Evolutionary conservation across 92 coral and sea anemone species (phyloP).

Genomic region (Palythoa grandis): DNA sequence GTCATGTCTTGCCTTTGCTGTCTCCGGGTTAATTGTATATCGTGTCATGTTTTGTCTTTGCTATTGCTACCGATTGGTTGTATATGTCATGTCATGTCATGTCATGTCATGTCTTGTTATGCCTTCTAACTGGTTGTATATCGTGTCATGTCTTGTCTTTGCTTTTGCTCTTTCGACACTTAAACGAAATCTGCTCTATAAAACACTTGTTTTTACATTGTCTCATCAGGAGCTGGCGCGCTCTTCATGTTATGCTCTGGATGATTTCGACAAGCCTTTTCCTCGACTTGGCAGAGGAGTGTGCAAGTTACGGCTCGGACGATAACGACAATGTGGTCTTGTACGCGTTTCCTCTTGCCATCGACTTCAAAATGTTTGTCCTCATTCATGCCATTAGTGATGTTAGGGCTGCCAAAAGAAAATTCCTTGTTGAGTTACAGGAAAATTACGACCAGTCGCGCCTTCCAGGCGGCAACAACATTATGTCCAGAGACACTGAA

Average conservation of each 20-base stretch:
- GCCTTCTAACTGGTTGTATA: too few relatives aligned
- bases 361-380: conserved; percentile 73
- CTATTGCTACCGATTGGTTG: too few relatives aligned
- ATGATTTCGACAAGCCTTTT: conserved; percentile 54
- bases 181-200: too few relatives aligned
- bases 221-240: conserved; percentile 62
- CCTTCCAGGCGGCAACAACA: not conserved
- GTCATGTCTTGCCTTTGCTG: too few relatives aligned
- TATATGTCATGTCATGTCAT: too few relatives aligned
- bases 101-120: too few relatives aligned
- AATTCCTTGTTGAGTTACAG: conserved; percentile 48
- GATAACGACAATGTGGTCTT: conserved; percentile 48
- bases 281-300: conserved; percentile 62
- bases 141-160: too few relatives aligned
- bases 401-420: conserved; percentile 43
- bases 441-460: not conserved
- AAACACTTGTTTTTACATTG: not conserved
- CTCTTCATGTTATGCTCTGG: conserved; percentile 70
- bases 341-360: conserved; percentile 70
- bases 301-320: conserved; percentile 41
- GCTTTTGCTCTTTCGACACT: not conserved
- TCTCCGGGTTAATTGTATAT: too few relatives aligned
- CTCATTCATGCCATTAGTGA: conserved; percentile 66
- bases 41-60: too few relatives aligned
- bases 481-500: too few relatives aligned